These are phyloP conservation scores for Myrmophylax atrothorax DNA, from an alignment of 2,113 vertebrate genomes.

Conservation along the genomic window DNA sequence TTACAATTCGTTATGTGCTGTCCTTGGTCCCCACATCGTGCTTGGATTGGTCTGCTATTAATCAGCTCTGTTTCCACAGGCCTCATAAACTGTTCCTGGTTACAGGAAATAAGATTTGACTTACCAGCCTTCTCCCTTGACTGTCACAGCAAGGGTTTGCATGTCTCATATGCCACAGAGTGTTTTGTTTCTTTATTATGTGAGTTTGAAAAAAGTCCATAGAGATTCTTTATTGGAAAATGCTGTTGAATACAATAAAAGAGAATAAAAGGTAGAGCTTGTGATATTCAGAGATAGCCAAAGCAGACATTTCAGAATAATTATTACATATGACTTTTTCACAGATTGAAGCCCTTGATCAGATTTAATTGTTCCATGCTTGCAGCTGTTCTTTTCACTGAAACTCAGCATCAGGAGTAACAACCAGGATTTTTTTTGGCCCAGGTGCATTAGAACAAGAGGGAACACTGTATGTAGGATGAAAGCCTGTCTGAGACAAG, in stretches of 20 bases:
- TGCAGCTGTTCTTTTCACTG: not conserved
- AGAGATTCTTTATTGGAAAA: not conserved
- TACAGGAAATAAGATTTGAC: not conserved
- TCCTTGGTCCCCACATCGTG: not conserved
- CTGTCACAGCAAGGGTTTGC: not conserved
- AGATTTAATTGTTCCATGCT: not conserved
- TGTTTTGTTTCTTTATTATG: not conserved
- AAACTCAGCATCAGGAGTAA: not conserved
- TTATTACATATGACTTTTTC: not conserved
- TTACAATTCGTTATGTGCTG: not conserved
- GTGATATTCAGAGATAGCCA: not conserved
- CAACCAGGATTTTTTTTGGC: not conserved
- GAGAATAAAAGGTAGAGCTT: not conserved
- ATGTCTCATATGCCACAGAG: not conserved
- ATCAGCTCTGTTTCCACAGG: not conserved
- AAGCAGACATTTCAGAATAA: not conserved
- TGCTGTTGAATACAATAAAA: not conserved
- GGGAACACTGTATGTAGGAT: rapidly evolving
- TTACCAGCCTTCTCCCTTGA: not conserved
- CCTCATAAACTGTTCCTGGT: not conserved
- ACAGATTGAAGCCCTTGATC: not conserved
- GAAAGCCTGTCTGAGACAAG: not conserved
- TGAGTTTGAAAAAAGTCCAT: not conserved
- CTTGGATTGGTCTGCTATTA: not conserved
- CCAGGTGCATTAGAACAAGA: not conserved